Percentiles rank a stretch among this genome's conserved stretches.
Conservation (phyloP, 2,888 invertebrate species). For the Cataglyphis cursor region DNA sequence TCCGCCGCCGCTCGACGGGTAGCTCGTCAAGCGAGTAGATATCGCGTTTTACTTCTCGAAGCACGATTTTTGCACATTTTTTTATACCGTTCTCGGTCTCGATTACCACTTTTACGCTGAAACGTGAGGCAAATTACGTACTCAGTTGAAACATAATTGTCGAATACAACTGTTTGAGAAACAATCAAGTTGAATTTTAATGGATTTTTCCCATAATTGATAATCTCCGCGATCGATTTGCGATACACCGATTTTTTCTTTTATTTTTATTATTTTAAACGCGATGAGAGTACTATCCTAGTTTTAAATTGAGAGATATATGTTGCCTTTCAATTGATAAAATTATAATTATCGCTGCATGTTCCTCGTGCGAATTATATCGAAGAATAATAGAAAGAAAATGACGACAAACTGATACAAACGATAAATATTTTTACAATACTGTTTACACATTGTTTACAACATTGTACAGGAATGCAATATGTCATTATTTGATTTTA, state of each 20-base stretch:
- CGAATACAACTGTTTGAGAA: background rate
- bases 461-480: background rate
- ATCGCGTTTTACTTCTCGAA: conserved; percentile 13
- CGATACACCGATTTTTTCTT: background rate
- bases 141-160: background rate
- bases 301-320: background rate
- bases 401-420: background rate
- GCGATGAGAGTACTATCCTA: background rate
- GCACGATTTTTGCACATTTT: background rate
- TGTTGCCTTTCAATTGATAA: background rate
- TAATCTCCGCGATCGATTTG: background rate
- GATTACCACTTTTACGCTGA: background rate
- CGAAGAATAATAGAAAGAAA: background rate
- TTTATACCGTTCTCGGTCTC: background rate
- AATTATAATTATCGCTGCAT: background rate
- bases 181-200: background rate
- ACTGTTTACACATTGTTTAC: background rate
- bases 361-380: background rate
- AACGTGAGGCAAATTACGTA: background rate
- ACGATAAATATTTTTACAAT: background rate
- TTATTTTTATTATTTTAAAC: background rate
- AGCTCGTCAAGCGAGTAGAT: conserved; percentile 39
- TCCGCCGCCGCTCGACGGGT: conserved; percentile 59
- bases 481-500: background rate
- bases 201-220: background rate